Evolutionary conservation across 2,113 vertebrate species (phyloP).

Genomic region (Bostrychus sinensis): DNA sequence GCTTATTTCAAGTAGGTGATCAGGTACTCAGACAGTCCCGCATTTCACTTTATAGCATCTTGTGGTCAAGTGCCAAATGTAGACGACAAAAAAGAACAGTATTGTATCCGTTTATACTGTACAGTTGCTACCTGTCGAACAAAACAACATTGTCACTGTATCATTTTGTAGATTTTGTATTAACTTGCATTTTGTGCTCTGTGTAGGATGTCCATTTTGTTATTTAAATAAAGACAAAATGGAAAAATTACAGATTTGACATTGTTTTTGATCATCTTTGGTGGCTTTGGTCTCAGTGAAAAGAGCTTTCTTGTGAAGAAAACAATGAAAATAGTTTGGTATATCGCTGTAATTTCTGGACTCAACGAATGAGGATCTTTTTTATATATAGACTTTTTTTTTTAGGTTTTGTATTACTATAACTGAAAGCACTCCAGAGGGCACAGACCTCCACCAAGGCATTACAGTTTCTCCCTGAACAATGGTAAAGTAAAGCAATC

Average conservation of each 20-base stretch:
- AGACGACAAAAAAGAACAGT: slow-evolving; percentile 66
- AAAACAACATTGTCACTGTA: slow-evolving; percentile 70
- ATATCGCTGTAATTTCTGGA: too few relatives aligned
- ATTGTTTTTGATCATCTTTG: neutral
- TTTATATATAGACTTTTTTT: too few relatives aligned
- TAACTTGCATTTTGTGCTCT: slow-evolving; percentile 71
- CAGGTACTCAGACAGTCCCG: slow-evolving; percentile 41
- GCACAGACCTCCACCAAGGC: too few relatives aligned
- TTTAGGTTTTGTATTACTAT: too few relatives aligned
- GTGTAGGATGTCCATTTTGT: slow-evolving; percentile 77
- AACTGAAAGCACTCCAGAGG: too few relatives aligned
- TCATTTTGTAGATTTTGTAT: slow-evolving; percentile 84
- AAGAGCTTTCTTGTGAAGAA: too few relatives aligned
- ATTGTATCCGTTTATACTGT: slow-evolving; percentile 79
- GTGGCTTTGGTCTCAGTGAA: neutral
- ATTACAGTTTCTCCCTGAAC: too few relatives aligned
- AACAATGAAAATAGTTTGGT: too few relatives aligned
- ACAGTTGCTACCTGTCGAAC: slow-evolving; percentile 74
- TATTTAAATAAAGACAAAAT: slow-evolving; percentile 73
- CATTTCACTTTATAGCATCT: slow-evolving; percentile 68
- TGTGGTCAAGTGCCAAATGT: slow-evolving; percentile 85
- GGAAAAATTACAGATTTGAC: slow-evolving; percentile 12
- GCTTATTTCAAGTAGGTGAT: slow-evolving; percentile 39
- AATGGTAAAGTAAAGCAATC: too few relatives aligned
- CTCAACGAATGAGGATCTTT: too few relatives aligned